These are phyloP conservation scores for Cetonia aurata DNA, from an alignment of 2,888 invertebrate genomes.

Conservation along the genomic window DNA sequence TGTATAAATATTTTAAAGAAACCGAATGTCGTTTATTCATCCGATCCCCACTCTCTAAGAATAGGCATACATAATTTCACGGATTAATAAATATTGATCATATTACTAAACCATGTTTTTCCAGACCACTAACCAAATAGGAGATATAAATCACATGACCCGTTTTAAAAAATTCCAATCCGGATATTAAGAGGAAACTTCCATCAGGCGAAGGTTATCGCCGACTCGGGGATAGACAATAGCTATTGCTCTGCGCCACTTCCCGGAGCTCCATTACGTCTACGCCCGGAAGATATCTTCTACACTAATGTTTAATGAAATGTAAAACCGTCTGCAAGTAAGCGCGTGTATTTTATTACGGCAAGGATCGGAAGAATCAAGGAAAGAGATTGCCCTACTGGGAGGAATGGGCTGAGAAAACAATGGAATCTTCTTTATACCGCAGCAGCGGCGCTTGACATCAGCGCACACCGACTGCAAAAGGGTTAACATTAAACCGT, in stretches of 20 bases:
- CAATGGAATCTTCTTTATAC: constrained; percentile 55
- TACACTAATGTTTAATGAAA: constrained; percentile 60
- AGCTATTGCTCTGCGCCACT: constrained; percentile 6
- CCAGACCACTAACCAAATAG: too few species aligned
- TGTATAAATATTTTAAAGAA: too few species aligned
- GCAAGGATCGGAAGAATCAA: constrained; percentile 60
- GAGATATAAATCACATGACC: too few species aligned
- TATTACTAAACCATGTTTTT: too few species aligned
- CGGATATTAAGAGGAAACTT: neutral
- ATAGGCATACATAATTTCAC: too few species aligned
- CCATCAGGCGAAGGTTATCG: constrained; percentile 4
- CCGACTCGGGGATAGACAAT: constrained; percentile 38
- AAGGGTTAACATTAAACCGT: constrained; percentile 52
- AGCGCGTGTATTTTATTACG: constrained; percentile 61
- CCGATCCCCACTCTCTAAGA: too few species aligned
- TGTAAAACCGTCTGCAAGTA: constrained; percentile 60
- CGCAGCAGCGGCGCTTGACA: constrained; percentile 24
- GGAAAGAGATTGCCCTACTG: constrained; percentile 58
- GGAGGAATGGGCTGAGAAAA: constrained; percentile 53
- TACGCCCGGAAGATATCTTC: constrained; percentile 51
- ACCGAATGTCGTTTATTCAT: too few species aligned
- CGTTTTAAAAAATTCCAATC: too few species aligned
- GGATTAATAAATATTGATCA: too few species aligned
- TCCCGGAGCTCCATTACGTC: constrained; percentile 43
- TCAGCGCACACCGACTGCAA: constrained; percentile 46